phyloP scores from a whole-genome alignment of 2,797 vertebrate genomes.

The Pipistrellus pipistrellus region DNA sequence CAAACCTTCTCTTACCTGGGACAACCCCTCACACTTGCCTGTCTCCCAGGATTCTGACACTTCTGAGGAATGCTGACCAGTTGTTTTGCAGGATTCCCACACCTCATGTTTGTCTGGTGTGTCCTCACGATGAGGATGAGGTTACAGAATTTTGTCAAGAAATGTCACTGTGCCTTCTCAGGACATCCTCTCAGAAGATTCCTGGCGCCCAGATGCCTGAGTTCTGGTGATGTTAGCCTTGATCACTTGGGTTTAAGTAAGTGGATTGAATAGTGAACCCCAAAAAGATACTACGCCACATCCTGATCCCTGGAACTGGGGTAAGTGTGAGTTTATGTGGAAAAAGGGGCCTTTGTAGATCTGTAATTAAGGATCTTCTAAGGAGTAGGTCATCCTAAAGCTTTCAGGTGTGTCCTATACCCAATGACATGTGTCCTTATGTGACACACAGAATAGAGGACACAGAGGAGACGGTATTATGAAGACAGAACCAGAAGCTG shows the following conservation, averaged over 20 bases:
- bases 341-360: neutral
- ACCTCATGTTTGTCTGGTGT: neutral
- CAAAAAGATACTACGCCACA: neutral
- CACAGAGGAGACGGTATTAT: neutral
- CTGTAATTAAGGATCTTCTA: neutral
- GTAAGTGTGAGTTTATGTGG: neutral
- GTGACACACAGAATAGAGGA: neutral
- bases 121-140: neutral
- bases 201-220: fast-evolving
- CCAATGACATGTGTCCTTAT: neutral
- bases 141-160: neutral
- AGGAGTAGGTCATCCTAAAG: neutral
- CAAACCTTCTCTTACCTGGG: neutral
- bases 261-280: neutral
- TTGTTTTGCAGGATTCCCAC: neutral
- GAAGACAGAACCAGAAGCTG: neutral
- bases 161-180: neutral
- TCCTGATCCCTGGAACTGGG: neutral
- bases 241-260: neutral
- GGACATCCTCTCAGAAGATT: neutral
- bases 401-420: neutral
- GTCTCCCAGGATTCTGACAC: neutral
- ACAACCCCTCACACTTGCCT: neutral
- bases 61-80: neutral
- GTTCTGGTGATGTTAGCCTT: neutral